These are phyloP conservation scores for Tetanocera ferruginea DNA, from an alignment of 2,888 invertebrate genomes.

Conservation along the genomic window DNA sequence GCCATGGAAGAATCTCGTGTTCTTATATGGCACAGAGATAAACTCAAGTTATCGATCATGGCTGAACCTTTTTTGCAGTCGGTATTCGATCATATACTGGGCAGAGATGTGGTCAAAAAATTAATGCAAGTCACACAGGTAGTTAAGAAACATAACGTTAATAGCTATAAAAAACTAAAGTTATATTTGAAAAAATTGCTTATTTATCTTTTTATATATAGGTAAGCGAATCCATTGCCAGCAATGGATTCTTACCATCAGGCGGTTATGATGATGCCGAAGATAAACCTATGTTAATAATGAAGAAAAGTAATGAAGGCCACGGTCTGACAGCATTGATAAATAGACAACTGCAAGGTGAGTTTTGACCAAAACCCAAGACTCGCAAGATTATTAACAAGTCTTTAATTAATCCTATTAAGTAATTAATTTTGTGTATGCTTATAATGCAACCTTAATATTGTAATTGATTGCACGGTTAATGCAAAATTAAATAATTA, in stretches of 20 bases:
- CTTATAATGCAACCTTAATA: constrained; percentile 30
- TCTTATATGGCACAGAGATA: constrained; percentile 88
- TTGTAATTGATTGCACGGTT: constrained; percentile 33
- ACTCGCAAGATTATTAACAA: background rate
- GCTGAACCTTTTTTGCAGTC: constrained; percentile 85
- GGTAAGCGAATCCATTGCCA: constrained; percentile 87
- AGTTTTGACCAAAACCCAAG: constrained; percentile 45
- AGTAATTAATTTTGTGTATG: constrained; percentile 28
- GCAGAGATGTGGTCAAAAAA: constrained; percentile 88
- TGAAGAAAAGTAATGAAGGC: constrained; percentile 79
- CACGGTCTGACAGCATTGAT: constrained; percentile 84
- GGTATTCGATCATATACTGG: constrained; percentile 88
- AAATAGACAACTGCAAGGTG: constrained; percentile 84
- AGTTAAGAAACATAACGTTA: background rate
- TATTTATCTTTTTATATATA: constrained; percentile 58
- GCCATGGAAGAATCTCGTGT: constrained; percentile 89
- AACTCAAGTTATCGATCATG: constrained; percentile 87
- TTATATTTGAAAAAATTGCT: background rate
- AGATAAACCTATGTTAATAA: constrained; percentile 82
- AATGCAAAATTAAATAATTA: constrained; percentile 9
- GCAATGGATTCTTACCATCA: constrained; percentile 80
- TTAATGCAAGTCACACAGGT: constrained; percentile 81
- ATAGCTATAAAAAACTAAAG: no score
- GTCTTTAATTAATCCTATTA: background rate
- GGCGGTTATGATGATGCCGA: constrained; percentile 79